Base-by-base conservation (phyloP, 2,797 vertebrate genomes). In the Tokudaia tokunoshimensis region DNA sequence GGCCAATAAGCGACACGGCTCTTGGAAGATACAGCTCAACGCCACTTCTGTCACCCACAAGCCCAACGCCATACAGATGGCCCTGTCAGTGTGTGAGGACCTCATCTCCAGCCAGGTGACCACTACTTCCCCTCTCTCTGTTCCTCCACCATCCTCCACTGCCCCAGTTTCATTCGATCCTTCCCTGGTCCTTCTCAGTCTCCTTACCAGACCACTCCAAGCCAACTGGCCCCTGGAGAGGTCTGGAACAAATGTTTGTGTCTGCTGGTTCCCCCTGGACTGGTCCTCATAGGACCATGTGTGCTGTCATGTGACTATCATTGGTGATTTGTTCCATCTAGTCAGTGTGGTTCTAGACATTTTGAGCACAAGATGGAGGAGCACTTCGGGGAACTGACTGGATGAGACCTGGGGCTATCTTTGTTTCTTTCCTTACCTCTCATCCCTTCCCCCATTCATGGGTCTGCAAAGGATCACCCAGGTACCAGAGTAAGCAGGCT, bases 41-140 rank as follows among this genome's bases (percentile, higher is more conserved):
- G 99, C 99, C 98, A 99, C 99, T 98, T 99, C 99, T 26, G 99
- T 99, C 95, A 99, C 99, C 52, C 99, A 99, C 98, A 99, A 99
- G 97, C 99, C 99, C 98, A 99, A 99, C 96, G 99, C 99, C 94
- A 99, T 99, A 98, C 99, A 99, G 98, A 99, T 99, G 99, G 99
- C 99, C 89, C 99, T 99, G 90, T 99, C 99, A 41, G 99, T 99
- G 80, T 99, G 99, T 97, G 99, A 99, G 98, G 99, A 99, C 98
- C 99, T 99, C 98, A 99, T 99, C 99, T 99, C 99, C 98, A 99
- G 99, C 98, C 99, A 99, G 99, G 99, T 99, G 98, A 98, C 80
- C 26, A 44, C 63, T 19, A 6, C 79, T 55, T 37, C 10, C 61
- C 52, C 9, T 41, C 78, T 50, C 44, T 79, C 34, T 3, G 34